Percentiles rank a stretch among this genome's conserved stretches.
Evolutionary conservation across 2,888 invertebrate genomes (phyloP).

Genomic region (Phortica okadai): DNA sequence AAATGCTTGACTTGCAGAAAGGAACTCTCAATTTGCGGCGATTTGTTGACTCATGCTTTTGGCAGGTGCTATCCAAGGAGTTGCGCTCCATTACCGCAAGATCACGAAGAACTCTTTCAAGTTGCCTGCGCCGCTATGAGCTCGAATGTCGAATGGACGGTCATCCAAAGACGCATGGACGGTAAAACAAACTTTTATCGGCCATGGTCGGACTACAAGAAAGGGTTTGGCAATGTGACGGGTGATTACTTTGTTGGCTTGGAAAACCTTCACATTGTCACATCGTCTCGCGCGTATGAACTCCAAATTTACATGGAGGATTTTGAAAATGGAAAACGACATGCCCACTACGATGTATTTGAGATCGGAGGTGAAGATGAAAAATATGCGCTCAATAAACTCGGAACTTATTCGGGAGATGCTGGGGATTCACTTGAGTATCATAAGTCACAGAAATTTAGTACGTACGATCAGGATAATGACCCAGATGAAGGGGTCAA

Average conservation of each 20-base stretch:
- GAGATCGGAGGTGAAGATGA: slow-evolving; percentile 1
- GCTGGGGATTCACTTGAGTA: not conserved
- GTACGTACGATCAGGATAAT: not conserved
- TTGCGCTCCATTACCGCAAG: too few species aligned
- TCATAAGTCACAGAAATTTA: not conserved
- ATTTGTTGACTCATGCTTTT: too few species aligned
- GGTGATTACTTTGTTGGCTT: slow-evolving; percentile 18
- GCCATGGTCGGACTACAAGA: not conserved
- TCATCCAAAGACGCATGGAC: not conserved
- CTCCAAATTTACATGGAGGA: not conserved
- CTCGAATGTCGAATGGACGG: not conserved
- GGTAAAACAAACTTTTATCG: not conserved
- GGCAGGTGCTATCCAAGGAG: too few species aligned
- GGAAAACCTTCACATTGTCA: not conserved
- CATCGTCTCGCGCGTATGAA: not conserved
- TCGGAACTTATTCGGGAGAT: not conserved
- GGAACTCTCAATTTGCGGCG: too few species aligned
- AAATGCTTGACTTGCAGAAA: too few species aligned
- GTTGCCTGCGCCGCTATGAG: not conserved
- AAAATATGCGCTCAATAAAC: not conserved
- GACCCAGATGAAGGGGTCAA: too few species aligned
- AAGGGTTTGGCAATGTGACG: slow-evolving; percentile 1
- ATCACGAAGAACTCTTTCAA: too few species aligned
- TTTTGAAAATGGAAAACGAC: not conserved
- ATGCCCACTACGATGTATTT: slow-evolving; percentile 15